A percentile compares a stretch with the other conserved stretches of the same genome.
phyloP scores from a whole-genome alignment of 2,888 invertebrate species.

The Cheiracanthium punctorium region DNA sequence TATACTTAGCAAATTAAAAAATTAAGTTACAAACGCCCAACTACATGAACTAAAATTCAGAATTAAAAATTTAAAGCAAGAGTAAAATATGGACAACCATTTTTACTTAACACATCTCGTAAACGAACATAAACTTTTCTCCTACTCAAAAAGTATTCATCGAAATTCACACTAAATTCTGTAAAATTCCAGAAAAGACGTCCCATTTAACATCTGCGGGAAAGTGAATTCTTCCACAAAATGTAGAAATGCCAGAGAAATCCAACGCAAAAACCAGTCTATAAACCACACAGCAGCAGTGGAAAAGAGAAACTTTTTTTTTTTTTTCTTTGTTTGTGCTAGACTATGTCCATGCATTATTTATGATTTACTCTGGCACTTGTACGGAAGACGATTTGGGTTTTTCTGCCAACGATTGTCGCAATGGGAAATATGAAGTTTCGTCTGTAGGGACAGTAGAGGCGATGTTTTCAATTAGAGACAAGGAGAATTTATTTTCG shows the following conservation, averaged over 20 bases:
- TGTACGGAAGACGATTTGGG: conserved; percentile 10
- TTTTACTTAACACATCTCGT: no score
- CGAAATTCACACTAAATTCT: no score
- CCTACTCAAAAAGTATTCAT: no score
- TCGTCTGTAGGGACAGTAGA: not conserved
- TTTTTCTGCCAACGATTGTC: not conserved
- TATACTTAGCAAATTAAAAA: no score
- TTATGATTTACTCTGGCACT: conserved; percentile 8
- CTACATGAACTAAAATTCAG: no score
- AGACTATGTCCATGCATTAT: not conserved
- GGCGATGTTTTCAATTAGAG: not conserved
- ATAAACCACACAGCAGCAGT: not conserved
- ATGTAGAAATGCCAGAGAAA: not conserved
- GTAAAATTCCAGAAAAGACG: not conserved
- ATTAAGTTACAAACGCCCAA: no score
- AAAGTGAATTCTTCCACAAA: not conserved
- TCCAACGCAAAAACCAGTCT: not conserved
- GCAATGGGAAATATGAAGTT: not conserved
- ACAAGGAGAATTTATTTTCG: no score
- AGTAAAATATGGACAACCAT: no score
- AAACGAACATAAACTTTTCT: no score
- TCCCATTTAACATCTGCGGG: not conserved
- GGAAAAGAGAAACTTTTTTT: not conserved
- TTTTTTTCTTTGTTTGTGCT: not conserved
- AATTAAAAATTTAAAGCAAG: no score